These are phyloP conservation scores for Tetropium fuscum DNA, from an alignment of 2,888 invertebrate species.

Conservation along the genomic window DNA sequence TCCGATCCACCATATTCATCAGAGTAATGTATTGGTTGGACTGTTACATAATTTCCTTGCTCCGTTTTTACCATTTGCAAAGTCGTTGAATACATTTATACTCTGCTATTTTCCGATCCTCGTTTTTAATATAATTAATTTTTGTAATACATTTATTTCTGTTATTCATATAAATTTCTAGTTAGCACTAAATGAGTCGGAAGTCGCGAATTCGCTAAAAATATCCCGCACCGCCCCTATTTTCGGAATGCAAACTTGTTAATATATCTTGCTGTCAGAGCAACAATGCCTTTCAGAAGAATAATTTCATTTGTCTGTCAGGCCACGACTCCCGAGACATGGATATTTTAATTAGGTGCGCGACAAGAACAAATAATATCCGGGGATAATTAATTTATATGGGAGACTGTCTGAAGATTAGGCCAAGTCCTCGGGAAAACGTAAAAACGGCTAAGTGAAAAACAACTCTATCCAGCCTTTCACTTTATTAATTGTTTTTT, in stretches of 20 bases:
- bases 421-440: slow-evolving; percentile 15
- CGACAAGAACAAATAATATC: slow-evolving; percentile 32
- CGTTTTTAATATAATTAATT: too few species aligned
- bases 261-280: slow-evolving; percentile 40
- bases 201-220: too few species aligned
- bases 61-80: too few species aligned
- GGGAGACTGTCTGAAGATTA: slow-evolving; percentile 23
- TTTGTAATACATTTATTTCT: too few species aligned
- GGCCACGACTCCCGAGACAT: slow-evolving; percentile 32
- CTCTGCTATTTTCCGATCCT: too few species aligned
- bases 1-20: too few species aligned
- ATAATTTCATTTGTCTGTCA: slow-evolving; percentile 39
- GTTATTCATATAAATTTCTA: too few species aligned
- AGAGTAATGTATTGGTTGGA: too few species aligned
- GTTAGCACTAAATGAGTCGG: too few species aligned
- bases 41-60: too few species aligned
- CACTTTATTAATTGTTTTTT: not conserved
- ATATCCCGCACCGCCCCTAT: slow-evolving; percentile 15
- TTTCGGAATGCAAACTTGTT: slow-evolving; percentile 35
- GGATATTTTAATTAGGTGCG: slow-evolving; percentile 37
- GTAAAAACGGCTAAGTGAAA: slow-evolving; percentile 7
- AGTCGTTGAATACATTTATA: too few species aligned
- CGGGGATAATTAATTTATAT: slow-evolving; percentile 29
- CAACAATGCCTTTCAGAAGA: slow-evolving; percentile 39
- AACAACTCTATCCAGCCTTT: not conserved